These are phyloP conservation scores for Mus spicilegus DNA, from an alignment of 2,113 vertebrate species.

Conservation along the genomic window DNA sequence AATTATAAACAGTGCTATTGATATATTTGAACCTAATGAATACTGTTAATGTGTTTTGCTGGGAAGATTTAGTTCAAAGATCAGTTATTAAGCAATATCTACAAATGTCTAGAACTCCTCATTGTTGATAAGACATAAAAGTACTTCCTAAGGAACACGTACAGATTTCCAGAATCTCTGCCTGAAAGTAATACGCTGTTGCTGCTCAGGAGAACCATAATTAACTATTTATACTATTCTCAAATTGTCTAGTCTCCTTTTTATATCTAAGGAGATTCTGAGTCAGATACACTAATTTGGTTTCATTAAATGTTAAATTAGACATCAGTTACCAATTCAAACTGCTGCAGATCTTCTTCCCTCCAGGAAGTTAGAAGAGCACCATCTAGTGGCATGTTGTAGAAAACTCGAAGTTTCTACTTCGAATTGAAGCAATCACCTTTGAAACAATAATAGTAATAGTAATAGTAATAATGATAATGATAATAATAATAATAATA, in stretches of 20 bases:
- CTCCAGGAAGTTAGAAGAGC: constrained; percentile 52
- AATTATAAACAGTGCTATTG: neutral
- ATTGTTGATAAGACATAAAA: constrained; percentile 9
- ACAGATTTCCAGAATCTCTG: constrained; percentile 13
- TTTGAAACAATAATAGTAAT: constrained; percentile 14
- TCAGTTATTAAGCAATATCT: constrained; percentile 24
- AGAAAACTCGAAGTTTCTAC: neutral
- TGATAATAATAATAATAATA: neutral
- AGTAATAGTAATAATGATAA: no score
- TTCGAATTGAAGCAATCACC: neutral
- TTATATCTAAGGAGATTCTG: constrained; percentile 51
- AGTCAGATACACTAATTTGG: constrained; percentile 53
- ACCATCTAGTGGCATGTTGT: constrained; percentile 74
- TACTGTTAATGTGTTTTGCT: neutral
- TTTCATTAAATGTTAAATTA: constrained; percentile 49
- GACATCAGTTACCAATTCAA: neutral
- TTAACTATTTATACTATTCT: constrained; percentile 47
- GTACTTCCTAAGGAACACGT: neutral
- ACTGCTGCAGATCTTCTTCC: neutral
- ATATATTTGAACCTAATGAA: neutral
- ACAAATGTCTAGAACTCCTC: neutral
- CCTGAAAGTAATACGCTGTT: neutral
- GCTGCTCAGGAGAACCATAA: constrained; percentile 18
- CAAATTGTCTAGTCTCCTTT: constrained; percentile 29
- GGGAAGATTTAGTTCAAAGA: neutral